Evolutionary conservation across 37 sponge, comb jelly and placozoan genomes (phyloP).

Genomic region (Diacarnus erythraeanus): DNA sequence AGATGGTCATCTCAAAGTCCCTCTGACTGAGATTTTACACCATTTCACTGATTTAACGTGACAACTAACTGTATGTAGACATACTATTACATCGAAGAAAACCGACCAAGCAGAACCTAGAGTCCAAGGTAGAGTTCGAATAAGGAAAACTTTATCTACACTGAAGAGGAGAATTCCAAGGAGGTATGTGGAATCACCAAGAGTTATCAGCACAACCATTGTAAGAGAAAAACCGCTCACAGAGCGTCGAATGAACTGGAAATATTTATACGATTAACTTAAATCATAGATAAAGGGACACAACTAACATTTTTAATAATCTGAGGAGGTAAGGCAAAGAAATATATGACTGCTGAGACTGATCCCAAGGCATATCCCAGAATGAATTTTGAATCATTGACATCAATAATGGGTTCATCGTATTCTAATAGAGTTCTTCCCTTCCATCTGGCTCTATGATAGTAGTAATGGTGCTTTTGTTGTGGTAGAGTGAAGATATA

Average conservation of each 20-base stretch:
- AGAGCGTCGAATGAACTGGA: conserved; percentile 66
- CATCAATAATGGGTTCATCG: background rate
- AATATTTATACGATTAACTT: too few species aligned
- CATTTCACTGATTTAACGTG: too few species aligned
- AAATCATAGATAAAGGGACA: too few species aligned
- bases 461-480: background rate
- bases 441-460: background rate
- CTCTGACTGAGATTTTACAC: too few species aligned
- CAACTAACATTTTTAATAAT: conserved; percentile 71
- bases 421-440: background rate
- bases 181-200: conserved; percentile 67
- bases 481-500: background rate
- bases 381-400: conserved; percentile 2
- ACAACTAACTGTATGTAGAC: too few species aligned
- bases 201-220: conserved; percentile 55
- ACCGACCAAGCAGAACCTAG: conserved; percentile 60
- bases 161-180: conserved; percentile 62
- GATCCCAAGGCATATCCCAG: conserved; percentile 66
- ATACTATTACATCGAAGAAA: conserved; percentile 62
- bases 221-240: conserved; percentile 55
- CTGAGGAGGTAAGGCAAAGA: conserved; percentile 51
- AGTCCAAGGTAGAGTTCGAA: conserved; percentile 66
- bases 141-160: conserved; percentile 42
- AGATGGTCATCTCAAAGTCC: too few species aligned
- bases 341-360: conserved; percentile 52